phyloP scores from a whole-genome alignment of 2,888 invertebrate species.

The Stenichneumon culpator region DNA sequence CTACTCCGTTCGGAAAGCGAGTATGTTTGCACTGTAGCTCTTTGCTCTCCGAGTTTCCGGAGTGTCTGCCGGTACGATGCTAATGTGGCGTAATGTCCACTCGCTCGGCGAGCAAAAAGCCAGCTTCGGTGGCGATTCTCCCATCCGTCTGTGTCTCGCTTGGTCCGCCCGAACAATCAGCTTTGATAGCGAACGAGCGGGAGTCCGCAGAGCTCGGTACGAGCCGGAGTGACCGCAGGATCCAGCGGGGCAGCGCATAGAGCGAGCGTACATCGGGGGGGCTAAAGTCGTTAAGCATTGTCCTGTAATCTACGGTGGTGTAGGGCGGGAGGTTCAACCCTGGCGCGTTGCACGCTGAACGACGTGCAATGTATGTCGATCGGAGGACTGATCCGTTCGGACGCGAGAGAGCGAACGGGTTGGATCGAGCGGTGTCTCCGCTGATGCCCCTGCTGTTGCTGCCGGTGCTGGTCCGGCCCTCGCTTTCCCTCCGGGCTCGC shows the following conservation, averaged over 20 bases:
- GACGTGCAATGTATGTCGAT: constrained; percentile 41
- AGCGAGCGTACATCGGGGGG: constrained; percentile 19
- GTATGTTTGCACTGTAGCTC: constrained; percentile 31
- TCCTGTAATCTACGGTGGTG: constrained; percentile 66
- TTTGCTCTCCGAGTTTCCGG: constrained; percentile 36
- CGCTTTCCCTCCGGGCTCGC: constrained; percentile 10
- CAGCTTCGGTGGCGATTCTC: constrained; percentile 37
- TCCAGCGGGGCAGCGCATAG: background rate
- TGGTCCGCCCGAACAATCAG: constrained; percentile 55
- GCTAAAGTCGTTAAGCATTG: constrained; percentile 70
- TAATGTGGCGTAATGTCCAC: constrained; percentile 33
- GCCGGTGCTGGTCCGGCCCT: background rate
- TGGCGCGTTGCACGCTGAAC: constrained; percentile 30
- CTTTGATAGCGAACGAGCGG: constrained; percentile 57
- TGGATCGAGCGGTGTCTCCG: constrained; percentile 18
- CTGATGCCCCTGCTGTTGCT: background rate
- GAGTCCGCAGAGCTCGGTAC: constrained; percentile 11
- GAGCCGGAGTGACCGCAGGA: constrained; percentile 7
- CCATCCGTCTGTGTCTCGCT: background rate
- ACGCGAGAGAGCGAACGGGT: constrained; percentile 11
- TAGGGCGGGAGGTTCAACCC: constrained; percentile 43
- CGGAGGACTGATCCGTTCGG: constrained; percentile 6
- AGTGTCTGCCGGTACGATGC: background rate
- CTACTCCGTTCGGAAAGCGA: background rate
- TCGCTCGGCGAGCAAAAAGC: constrained; percentile 46